Evolutionary conservation across 2,113 vertebrate genomes (phyloP).

Genomic region (Apeltes quadracus): DNA sequence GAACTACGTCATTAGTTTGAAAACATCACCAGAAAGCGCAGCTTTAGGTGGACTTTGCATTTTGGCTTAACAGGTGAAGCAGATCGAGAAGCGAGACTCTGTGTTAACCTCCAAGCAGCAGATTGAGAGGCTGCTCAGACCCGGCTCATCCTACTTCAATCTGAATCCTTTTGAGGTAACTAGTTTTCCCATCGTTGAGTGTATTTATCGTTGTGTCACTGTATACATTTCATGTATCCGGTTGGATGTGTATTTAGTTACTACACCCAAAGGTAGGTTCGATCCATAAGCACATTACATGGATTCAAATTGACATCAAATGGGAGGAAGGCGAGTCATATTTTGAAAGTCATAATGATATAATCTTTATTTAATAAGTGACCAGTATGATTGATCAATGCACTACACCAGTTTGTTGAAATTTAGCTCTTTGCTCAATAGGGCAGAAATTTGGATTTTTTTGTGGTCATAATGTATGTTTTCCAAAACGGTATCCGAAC

Average conservation of each 20-base stretch:
- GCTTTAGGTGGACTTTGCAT: not conserved
- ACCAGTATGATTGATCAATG: not conserved
- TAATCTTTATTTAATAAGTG: not conserved
- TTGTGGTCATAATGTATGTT: not conserved
- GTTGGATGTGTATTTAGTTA: not conserved
- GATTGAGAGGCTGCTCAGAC: constrained; percentile 93
- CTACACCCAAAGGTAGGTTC: not conserved
- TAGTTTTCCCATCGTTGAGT: not conserved
- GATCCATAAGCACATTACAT: not conserved
- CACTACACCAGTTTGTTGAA: not conserved
- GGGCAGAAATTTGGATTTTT: not conserved
- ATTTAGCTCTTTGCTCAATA: not conserved
- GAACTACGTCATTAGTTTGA: not conserved
- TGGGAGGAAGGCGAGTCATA: no score
- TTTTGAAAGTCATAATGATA: not conserved
- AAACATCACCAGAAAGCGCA: not conserved
- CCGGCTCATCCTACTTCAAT: constrained; percentile 96
- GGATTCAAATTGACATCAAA: not conserved
- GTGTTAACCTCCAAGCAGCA: constrained; percentile 98
- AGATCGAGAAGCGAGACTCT: constrained; percentile 97
- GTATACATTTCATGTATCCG: not conserved
- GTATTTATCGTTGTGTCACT: not conserved
- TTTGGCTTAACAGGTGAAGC: constrained; percentile 87
- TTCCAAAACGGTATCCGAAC: not conserved
- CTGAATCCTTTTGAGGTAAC: constrained; percentile 95